These are phyloP conservation scores for Tenodera sinensis DNA, from an alignment of 2,888 invertebrate genomes.

Conservation along the genomic window DNA sequence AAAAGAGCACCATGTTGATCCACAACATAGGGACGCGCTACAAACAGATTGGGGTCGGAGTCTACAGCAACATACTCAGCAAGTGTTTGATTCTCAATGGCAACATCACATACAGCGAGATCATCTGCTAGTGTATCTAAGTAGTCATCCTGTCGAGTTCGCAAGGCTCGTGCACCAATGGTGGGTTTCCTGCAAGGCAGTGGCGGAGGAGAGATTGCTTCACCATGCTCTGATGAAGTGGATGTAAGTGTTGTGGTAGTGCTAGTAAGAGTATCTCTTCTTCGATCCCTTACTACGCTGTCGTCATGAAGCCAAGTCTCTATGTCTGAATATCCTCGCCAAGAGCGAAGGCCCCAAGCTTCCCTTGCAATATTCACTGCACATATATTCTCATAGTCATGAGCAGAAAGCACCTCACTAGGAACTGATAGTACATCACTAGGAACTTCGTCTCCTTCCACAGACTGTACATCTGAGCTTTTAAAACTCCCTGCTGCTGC, in stretches of 20 bases:
- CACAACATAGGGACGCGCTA: conserved; percentile 55
- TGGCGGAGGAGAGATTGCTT: conserved; percentile 47
- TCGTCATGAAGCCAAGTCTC: conserved; percentile 62
- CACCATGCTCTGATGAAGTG: conserved; percentile 50
- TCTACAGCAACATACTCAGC: conserved; percentile 40
- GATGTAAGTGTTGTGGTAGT: conserved; percentile 51
- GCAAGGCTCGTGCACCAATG: neutral
- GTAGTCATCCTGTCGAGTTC: conserved; percentile 48
- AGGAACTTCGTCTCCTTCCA: conserved; percentile 21
- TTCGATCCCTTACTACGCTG: conserved; percentile 56
- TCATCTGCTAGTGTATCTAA: conserved; percentile 52
- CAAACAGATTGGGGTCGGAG: conserved; percentile 43
- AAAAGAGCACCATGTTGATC: conserved; percentile 53
- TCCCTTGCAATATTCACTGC: conserved; percentile 62
- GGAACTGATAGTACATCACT: conserved; percentile 31
- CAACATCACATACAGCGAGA: conserved; percentile 43
- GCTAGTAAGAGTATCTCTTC: conserved; percentile 45
- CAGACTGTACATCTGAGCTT: neutral
- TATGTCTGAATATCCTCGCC: conserved; percentile 63
- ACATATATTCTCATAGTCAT: conserved; percentile 64
- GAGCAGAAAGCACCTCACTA: conserved; percentile 56
- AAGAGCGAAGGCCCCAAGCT: conserved; percentile 61
- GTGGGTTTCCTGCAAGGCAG: conserved; percentile 27
- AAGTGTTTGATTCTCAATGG: conserved; percentile 29
- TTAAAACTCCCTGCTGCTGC: neutral